Conservation (phyloP, 1,140 invertebrate genomes). For the Platorchestia sp. region DNA sequence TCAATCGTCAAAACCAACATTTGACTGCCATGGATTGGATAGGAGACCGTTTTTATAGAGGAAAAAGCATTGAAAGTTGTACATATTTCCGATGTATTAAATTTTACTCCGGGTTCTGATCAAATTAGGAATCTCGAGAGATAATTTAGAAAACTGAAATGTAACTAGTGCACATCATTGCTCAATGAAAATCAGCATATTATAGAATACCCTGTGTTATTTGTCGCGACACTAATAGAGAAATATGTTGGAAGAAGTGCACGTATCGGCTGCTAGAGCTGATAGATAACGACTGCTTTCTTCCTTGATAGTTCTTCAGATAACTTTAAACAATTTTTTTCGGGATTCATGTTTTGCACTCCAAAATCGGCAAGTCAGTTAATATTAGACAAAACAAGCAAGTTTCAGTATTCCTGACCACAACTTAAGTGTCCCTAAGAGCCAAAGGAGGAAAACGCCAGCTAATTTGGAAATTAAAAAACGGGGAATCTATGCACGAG, state of each 20-base stretch:
- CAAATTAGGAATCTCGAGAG: not conserved
- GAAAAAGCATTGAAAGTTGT: not conserved
- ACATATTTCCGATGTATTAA: not conserved
- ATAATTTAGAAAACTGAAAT: not conserved
- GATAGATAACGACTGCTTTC: too few relatives aligned
- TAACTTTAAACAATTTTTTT: too few relatives aligned
- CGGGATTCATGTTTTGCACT: too few relatives aligned
- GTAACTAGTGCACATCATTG: not conserved
- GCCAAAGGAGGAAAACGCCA: too few relatives aligned
- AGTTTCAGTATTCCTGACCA: too few relatives aligned
- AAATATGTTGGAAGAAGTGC: not conserved
- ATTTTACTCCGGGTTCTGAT: too few relatives aligned
- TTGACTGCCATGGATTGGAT: not conserved
- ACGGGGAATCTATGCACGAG: too few relatives aligned
- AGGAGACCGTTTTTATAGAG: not conserved
- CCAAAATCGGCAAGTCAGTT: too few relatives aligned
- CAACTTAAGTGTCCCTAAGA: too few relatives aligned
- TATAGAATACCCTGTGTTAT: not conserved
- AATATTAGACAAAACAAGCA: too few relatives aligned
- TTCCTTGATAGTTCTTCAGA: too few relatives aligned
- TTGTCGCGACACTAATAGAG: not conserved
- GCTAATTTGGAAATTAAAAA: too few relatives aligned
- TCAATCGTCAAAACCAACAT: not conserved
- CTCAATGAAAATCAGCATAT: not conserved
- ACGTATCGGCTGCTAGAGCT: not conserved